Evolutionary conservation across 2,113 vertebrate species (phyloP).

Genomic region (Casuarius casuarius): DNA sequence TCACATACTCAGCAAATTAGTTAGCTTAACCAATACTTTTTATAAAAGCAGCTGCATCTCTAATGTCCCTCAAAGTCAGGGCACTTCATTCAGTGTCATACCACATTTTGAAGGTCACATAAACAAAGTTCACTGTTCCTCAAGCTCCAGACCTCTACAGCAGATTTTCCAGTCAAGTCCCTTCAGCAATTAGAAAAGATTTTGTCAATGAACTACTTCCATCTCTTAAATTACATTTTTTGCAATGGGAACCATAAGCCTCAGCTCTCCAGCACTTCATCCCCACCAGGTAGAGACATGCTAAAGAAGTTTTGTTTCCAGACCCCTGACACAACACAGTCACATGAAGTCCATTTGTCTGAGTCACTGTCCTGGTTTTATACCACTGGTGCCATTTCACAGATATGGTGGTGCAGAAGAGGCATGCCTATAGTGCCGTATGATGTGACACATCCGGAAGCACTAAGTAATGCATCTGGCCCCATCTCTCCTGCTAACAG

Average conservation of each 20-base stretch:
- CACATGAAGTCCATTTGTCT: background rate
- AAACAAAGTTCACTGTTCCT: background rate
- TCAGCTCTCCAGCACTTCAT: background rate
- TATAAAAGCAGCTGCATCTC: background rate
- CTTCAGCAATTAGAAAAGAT: background rate
- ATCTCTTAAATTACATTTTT: background rate
- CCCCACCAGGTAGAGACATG: accelerated
- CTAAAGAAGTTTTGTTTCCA: background rate
- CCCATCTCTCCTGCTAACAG: background rate
- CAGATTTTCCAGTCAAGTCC: background rate
- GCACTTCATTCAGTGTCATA: background rate
- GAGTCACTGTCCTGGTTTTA: background rate
- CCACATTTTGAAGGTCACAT: background rate
- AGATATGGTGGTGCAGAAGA: accelerated
- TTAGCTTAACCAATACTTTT: background rate
- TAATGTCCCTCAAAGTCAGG: background rate
- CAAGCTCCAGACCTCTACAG: background rate
- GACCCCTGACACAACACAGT: background rate
- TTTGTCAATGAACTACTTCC: background rate
- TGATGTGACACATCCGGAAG: background rate
- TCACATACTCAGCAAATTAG: accelerated
- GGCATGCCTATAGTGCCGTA: accelerated
- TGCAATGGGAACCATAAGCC: background rate
- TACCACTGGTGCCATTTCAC: no score
- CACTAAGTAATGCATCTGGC: background rate